A percentile compares a stretch with the other conserved stretches of the same genome.
phyloP scores from a whole-genome alignment of 2,888 invertebrate genomes.

The Coronaproctus castanopsis region DNA sequence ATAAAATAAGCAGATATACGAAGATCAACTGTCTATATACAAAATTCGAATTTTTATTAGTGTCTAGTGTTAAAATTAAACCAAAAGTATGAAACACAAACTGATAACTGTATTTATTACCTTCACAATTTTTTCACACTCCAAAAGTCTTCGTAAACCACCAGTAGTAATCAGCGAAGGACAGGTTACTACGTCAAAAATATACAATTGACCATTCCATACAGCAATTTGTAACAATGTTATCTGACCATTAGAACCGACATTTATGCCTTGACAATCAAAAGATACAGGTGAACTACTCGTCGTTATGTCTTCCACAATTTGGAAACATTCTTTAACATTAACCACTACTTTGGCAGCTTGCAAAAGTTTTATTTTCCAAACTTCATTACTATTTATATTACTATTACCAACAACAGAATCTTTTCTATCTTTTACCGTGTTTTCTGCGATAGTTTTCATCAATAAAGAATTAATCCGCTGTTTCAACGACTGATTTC shows the following conservation, averaged over 20 bases:
- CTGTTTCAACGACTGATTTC: conserved; percentile 65
- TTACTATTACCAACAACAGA: conserved; percentile 29
- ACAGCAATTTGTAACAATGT: conserved; percentile 73
- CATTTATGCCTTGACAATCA: conserved; percentile 82
- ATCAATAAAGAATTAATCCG: conserved; percentile 71
- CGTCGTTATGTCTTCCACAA: conserved; percentile 30
- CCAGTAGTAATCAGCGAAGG: conserved; percentile 56
- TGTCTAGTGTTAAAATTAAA: too few relatives aligned
- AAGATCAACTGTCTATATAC: too few relatives aligned
- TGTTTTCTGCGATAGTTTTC: conserved; percentile 74
- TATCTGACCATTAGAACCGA: conserved; percentile 70
- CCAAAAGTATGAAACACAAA: too few relatives aligned
- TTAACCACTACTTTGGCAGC: conserved; percentile 62
- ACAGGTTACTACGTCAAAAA: conserved; percentile 71
- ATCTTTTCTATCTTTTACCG: conserved; percentile 36
- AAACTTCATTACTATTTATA: conserved; percentile 23
- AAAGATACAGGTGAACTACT: conserved; percentile 45
- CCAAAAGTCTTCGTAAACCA: conserved; percentile 57
- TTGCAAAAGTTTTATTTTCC: conserved; percentile 62
- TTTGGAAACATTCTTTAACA: conserved; percentile 52
- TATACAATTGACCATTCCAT: conserved; percentile 57
- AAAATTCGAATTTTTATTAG: too few relatives aligned
- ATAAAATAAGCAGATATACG: too few relatives aligned
- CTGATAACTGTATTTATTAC: too few relatives aligned
- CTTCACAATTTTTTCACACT: conserved; percentile 62